Evolutionary conservation across 2,113 vertebrate species (phyloP).

Genomic region (Dromaius novaehollandiae): DNA sequence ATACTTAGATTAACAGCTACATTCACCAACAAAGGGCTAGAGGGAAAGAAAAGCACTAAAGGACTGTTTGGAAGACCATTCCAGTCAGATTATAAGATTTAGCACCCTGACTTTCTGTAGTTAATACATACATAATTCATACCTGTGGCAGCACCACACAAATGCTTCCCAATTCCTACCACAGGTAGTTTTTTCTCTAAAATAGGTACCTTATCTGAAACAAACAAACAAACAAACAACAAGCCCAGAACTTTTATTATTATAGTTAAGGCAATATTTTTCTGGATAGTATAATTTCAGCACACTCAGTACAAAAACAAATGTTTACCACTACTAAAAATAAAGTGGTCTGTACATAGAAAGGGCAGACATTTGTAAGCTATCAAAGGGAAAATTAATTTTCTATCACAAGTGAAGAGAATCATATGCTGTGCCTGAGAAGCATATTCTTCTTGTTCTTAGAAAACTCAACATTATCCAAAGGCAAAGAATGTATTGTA

Average conservation of each 20-base stretch:
- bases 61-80: background rate
- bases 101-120: background rate
- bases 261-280: background rate
- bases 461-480: background rate
- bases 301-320: background rate
- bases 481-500: background rate
- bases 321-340: background rate
- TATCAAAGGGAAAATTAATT: background rate
- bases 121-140: background rate
- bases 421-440: background rate
- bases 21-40: background rate
- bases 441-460: background rate
- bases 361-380: background rate
- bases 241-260: background rate
- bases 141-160: slow-evolving; percentile 98
- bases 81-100: background rate
- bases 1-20: background rate
- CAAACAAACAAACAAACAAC: background rate
- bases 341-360: background rate
- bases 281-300: background rate
- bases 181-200: slow-evolving; percentile 81
- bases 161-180: slow-evolving; percentile 93
- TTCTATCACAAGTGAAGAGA: background rate
- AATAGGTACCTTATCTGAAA: slow-evolving; percentile 84
- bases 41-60: background rate